Conservation (phyloP, 2,888 invertebrate genomes). For the Blera fallax region DNA sequence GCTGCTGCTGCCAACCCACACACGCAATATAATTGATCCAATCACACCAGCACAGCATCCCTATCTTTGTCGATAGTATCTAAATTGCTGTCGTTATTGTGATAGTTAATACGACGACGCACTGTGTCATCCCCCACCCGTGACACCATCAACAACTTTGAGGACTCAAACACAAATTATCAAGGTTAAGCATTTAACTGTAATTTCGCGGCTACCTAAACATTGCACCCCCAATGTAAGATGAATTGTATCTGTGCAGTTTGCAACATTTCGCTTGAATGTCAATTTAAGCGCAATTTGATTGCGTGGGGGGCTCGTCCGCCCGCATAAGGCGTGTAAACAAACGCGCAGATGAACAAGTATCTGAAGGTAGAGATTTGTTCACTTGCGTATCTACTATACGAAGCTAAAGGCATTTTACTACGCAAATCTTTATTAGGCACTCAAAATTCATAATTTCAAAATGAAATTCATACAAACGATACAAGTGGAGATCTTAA, state of each 20-base stretch:
- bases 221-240: slow-evolving; percentile 14
- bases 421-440: background rate
- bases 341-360: background rate
- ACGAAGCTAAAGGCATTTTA: slow-evolving; percentile 3
- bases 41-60: background rate
- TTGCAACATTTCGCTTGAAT: slow-evolving; percentile 1
- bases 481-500: background rate
- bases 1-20: too few relatives aligned
- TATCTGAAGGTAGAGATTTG: background rate
- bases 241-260: background rate
- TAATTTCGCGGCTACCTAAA: slow-evolving; percentile 2
- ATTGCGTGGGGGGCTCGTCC: slow-evolving; percentile 26
- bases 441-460: slow-evolving; percentile 8
- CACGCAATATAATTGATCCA: background rate
- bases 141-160: background rate
- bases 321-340: slow-evolving; percentile 20
- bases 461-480: background rate
- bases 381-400: background rate
- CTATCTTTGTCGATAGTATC: background rate
- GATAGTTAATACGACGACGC: background rate
- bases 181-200: slow-evolving; percentile 30
- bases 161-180: background rate
- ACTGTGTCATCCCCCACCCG: background rate
- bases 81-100: background rate
- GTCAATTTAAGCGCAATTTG: slow-evolving; percentile 21